Percentiles rank a stretch among this genome's conserved stretches.
phyloP scores from a whole-genome alignment of 1,140 invertebrate genomes.

The Procambarus clarkii region DNA sequence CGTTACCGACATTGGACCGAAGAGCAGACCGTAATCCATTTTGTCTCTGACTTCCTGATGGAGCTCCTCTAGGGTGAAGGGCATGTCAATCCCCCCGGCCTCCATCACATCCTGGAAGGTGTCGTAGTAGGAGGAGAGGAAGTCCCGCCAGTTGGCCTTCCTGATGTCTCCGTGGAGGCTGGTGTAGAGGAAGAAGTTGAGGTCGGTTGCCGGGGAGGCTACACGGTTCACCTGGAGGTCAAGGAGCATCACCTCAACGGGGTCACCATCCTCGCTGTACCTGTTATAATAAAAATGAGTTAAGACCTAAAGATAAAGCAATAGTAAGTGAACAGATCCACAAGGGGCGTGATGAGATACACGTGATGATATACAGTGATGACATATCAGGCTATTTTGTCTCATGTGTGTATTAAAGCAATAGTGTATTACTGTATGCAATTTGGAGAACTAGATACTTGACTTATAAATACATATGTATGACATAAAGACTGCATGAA shows the following conservation, averaged over 20 bases:
- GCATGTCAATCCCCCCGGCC: not conserved
- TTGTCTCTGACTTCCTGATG: not conserved
- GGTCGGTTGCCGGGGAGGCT: slow-evolving; percentile 40
- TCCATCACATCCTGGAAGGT: slow-evolving; percentile 22
- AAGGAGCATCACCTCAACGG: slow-evolving; percentile 39
- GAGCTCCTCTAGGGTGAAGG: slow-evolving; percentile 47
- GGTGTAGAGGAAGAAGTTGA: slow-evolving; percentile 54
- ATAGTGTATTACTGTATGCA: too few species aligned
- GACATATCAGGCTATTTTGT: too few species aligned
- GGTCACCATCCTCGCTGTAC: slow-evolving; percentile 1
- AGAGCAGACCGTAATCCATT: not conserved
- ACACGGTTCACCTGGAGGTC: slow-evolving; percentile 39
- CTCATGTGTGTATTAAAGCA: too few species aligned
- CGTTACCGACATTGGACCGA: not conserved
- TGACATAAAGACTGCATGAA: too few species aligned
- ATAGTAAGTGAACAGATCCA: too few species aligned
- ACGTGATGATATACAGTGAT: too few species aligned
- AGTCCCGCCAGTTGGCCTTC: not conserved
- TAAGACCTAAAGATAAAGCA: not conserved
- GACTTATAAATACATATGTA: too few species aligned
- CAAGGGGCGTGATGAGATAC: too few species aligned
- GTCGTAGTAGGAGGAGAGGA: slow-evolving; percentile 44
- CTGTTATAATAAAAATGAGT: not conserved
- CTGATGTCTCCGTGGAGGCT: slow-evolving; percentile 33
- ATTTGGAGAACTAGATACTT: too few species aligned